Conservation (phyloP, 2,888 invertebrate species). For the Petrolisthes cinctipes region DNA sequence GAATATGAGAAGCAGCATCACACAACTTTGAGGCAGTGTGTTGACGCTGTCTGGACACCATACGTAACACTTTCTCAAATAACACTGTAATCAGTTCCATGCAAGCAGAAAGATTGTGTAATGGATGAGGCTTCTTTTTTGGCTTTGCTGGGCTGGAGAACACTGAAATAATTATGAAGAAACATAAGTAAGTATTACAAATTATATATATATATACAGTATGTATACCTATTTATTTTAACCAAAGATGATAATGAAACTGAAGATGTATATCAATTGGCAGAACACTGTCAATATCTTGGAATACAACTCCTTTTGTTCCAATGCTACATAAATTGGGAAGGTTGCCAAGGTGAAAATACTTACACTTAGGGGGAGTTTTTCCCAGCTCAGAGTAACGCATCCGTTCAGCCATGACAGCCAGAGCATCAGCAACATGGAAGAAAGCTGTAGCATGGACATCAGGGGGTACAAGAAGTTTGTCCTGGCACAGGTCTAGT, state of each 20-base stretch:
- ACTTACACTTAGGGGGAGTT: slow-evolving; percentile 29
- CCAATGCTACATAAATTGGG: too few species aligned
- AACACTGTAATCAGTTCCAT: slow-evolving; percentile 27
- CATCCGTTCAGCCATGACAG: slow-evolving; percentile 11
- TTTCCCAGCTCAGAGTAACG: slow-evolving; percentile 46
- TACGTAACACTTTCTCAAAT: slow-evolving; percentile 13
- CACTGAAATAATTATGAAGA: slow-evolving; percentile 29
- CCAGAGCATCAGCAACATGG: slow-evolving; percentile 33
- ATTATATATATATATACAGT: background rate
- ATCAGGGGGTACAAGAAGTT: slow-evolving; percentile 20
- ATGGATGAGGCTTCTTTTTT: slow-evolving; percentile 36
- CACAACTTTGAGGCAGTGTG: slow-evolving; percentile 35
- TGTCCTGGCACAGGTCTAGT: slow-evolving; percentile 26
- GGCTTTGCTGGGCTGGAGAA: slow-evolving; percentile 50
- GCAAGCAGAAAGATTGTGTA: slow-evolving; percentile 38
- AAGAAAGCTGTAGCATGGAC: slow-evolving; percentile 5
- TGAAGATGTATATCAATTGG: too few species aligned
- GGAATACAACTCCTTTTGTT: too few species aligned
- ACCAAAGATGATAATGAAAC: too few species aligned
- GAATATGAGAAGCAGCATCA: slow-evolving; percentile 23
- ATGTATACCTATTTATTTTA: background rate
- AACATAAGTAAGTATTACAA: too few species aligned
- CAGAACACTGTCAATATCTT: too few species aligned
- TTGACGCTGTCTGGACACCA: slow-evolving; percentile 36
- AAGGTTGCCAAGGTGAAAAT: background rate